phyloP scores from a whole-genome alignment of 2,113 vertebrate genomes.

The Camelus bactrianus region DNA sequence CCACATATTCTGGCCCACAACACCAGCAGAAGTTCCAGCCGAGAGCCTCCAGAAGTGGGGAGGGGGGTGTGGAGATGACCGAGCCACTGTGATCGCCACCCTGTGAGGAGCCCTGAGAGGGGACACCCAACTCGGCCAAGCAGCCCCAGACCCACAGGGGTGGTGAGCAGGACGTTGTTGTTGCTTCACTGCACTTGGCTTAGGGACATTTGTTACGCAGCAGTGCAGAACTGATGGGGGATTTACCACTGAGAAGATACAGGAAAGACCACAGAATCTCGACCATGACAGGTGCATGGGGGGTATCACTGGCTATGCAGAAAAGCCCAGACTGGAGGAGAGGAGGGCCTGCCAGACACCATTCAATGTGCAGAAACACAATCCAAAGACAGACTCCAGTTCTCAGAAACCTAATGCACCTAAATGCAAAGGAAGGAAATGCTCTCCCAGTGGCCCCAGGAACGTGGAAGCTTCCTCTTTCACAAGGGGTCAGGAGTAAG shows the following conservation, averaged over 20 bases:
- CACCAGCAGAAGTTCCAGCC: not conserved
- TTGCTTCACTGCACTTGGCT: not conserved
- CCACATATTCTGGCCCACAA: not conserved
- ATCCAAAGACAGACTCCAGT: not conserved
- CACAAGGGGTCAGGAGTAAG: not conserved
- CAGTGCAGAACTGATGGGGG: not conserved
- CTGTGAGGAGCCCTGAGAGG: not conserved
- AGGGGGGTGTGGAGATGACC: not conserved
- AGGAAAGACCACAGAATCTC: not conserved
- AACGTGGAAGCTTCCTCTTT: not conserved
- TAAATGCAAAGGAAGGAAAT: too few relatives aligned
- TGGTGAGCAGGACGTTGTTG: too few relatives aligned
- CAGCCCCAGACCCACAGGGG: not conserved
- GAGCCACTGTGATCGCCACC: too few relatives aligned
- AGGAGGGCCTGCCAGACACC: not conserved
- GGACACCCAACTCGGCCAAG: not conserved
- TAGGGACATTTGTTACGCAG: not conserved
- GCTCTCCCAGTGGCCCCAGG: not conserved
- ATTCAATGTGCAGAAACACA: not conserved
- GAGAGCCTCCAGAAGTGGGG: not conserved
- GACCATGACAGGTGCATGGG: not conserved
- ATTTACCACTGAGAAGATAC: not conserved
- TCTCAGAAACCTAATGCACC: not conserved
- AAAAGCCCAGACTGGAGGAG: not conserved
- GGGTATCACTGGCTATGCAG: accelerated